A percentile compares a stretch with the other conserved stretches of the same genome.
These are phyloP conservation scores for Protonemura montana DNA, from an alignment of 2,888 invertebrate genomes.

Conservation along the genomic window DNA sequence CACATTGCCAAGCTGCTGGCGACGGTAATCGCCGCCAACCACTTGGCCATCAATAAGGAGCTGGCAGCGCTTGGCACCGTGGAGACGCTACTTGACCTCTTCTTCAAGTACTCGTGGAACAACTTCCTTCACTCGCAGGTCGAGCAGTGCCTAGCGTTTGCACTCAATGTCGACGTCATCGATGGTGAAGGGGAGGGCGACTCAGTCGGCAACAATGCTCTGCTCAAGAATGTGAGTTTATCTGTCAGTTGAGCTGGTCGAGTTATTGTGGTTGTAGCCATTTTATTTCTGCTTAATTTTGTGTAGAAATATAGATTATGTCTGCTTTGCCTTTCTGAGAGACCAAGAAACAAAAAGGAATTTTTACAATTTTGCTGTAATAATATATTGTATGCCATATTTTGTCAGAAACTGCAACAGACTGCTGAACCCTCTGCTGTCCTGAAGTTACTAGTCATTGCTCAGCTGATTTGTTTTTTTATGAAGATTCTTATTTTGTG, in stretches of 20 bases:
- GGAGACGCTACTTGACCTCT: constrained; percentile 73
- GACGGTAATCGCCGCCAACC: constrained; percentile 76
- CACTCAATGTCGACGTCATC: constrained; percentile 63
- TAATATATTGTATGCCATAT: too few relatives aligned
- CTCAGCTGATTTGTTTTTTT: too few relatives aligned
- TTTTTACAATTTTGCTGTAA: too few relatives aligned
- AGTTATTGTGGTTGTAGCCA: constrained; percentile 48
- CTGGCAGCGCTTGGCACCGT: constrained; percentile 66
- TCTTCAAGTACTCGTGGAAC: constrained; percentile 91
- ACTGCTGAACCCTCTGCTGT: too few relatives aligned
- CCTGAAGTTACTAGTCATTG: too few relatives aligned
- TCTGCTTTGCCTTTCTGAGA: too few relatives aligned
- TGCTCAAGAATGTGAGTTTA: constrained; percentile 56
- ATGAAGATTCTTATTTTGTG: too few relatives aligned
- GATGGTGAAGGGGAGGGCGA: constrained; percentile 54
- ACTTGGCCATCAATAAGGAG: constrained; percentile 74
- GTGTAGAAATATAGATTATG: too few relatives aligned
- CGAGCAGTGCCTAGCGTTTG: constrained; percentile 77
- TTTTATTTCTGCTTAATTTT: too few relatives aligned
- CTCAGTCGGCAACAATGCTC: constrained; percentile 51
- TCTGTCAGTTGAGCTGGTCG: background rate
- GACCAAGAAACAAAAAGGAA: too few relatives aligned
- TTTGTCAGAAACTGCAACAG: too few relatives aligned
- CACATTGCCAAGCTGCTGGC: constrained; percentile 82
- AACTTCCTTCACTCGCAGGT: constrained; percentile 95